Conservation (phyloP, 23 tunicate species). For the Trididemnum clinides region DNA sequence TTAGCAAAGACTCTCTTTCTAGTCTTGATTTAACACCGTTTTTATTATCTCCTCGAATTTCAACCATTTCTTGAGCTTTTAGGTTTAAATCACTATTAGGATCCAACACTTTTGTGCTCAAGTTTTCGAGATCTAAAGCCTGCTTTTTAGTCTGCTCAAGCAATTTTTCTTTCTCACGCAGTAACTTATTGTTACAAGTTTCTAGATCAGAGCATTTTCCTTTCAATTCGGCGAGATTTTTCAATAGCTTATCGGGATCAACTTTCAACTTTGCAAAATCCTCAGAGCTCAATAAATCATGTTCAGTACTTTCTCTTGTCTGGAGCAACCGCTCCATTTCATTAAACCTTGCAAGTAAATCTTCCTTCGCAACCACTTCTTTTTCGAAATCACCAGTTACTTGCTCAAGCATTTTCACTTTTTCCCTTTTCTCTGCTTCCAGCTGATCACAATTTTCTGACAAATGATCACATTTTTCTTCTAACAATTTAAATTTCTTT, state of each 20-base stretch:
- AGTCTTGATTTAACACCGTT: too few relatives aligned
- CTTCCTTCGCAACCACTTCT: conserved; percentile 61
- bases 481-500: conserved; percentile 19
- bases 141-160: too few relatives aligned
- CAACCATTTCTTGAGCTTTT: too few relatives aligned
- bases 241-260: neutral
- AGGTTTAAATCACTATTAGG: too few relatives aligned
- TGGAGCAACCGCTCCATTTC: conserved; percentile 26
- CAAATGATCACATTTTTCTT: conserved; percentile 40
- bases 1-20: too few relatives aligned
- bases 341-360: conserved; percentile 28
- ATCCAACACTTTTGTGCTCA: too few relatives aligned
- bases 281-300: neutral
- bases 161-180: too few relatives aligned
- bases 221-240: conserved; percentile 23
- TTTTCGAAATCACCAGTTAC: conserved; percentile 51
- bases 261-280: neutral
- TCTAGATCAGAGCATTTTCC: too few relatives aligned
- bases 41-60: too few relatives aligned
- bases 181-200: too few relatives aligned
- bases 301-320: neutral
- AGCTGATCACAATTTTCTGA: conserved; percentile 24
- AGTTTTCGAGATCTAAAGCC: too few relatives aligned
- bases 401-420: conserved; percentile 58
- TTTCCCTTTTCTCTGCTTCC: conserved; percentile 67